These are phyloP conservation scores for Oscheius sp. DNA, from an alignment of 2,888 invertebrate genomes.

Conservation along the genomic window DNA sequence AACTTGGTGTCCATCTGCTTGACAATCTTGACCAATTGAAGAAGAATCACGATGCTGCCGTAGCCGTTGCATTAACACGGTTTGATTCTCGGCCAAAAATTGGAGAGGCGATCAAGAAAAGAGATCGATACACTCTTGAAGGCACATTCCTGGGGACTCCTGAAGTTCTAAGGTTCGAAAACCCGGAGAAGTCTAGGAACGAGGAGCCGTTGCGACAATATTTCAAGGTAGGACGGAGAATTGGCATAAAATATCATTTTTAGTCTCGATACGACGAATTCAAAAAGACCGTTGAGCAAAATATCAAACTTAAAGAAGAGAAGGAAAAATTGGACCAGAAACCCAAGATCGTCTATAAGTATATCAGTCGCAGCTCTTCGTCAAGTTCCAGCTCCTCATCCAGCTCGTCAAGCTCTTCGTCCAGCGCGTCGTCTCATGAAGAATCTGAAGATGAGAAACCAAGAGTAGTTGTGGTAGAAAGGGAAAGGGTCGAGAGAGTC, in stretches of 20 bases:
- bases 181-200: too few relatives aligned
- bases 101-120: background rate
- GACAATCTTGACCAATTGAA: background rate
- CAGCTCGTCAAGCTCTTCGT: too few relatives aligned
- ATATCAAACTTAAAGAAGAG: background rate
- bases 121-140: too few relatives aligned
- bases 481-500: too few relatives aligned
- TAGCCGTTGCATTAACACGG: background rate
- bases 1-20: background rate
- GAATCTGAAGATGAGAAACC: too few relatives aligned
- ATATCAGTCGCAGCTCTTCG: too few relatives aligned
- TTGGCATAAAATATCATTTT: too few relatives aligned
- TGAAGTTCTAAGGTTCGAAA: background rate
- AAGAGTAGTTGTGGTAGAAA: too few relatives aligned
- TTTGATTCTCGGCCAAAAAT: background rate
- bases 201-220: background rate
- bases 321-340: background rate
- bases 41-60: background rate
- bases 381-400: too few relatives aligned
- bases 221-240: background rate
- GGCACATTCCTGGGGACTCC: too few relatives aligned
- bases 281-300: constrained; percentile 18
- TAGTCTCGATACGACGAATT: constrained; percentile 14
- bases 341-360: too few relatives aligned
- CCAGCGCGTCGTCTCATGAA: too few relatives aligned